Conservation (phyloP, 2,888 invertebrate species). For the Sesamia inferens region DNA sequence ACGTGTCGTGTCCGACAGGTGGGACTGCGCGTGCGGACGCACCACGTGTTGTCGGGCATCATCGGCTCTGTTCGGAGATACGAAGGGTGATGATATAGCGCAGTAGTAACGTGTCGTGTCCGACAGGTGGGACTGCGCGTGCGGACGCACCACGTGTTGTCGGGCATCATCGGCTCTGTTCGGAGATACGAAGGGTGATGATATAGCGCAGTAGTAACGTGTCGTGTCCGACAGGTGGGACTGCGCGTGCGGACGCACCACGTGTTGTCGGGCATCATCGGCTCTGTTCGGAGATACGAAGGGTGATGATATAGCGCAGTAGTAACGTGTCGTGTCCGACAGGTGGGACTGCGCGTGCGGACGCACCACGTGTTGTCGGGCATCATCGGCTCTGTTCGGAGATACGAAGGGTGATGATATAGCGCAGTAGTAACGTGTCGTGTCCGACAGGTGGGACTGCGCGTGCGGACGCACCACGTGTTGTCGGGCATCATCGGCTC, state of each 20-base stretch:
- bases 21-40: conserved; percentile 96
- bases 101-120: too few species aligned
- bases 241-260: conserved; percentile 97
- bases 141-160: conserved; percentile 97
- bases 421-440: too few species aligned
- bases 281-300: not conserved
- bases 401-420: not conserved
- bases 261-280: conserved; percentile 95
- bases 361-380: conserved; percentile 98
- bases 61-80: not conserved
- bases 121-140: conserved; percentile 95
- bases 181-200: not conserved
- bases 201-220: not conserved
- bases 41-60: conserved; percentile 97
- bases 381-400: not conserved
- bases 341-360: conserved; percentile 96
- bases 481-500: conserved; percentile 92
- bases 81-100: not conserved
- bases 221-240: conserved; percentile 91
- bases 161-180: conserved; percentile 90
- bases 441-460: conserved; percentile 93
- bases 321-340: not conserved
- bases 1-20: conserved; percentile 84
- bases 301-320: not conserved
- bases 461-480: conserved; percentile 97